A percentile compares a stretch with the other conserved stretches of the same genome.
Conservation (phyloP, 2,797 vertebrate species). For the Zenarchopterus dispar region DNA sequence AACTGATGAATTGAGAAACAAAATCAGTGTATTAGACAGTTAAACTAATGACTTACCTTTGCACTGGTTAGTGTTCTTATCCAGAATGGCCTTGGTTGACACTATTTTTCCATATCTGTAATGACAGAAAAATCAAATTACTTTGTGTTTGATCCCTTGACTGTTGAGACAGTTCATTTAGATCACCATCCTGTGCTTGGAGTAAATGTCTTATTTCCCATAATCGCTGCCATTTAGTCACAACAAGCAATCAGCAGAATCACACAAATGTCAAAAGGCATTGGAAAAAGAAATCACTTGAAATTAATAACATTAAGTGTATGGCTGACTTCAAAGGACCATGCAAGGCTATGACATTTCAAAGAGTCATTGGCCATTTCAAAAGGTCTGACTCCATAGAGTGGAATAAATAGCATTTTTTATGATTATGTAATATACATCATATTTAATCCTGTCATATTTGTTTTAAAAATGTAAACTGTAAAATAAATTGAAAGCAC, state of each 20-base stretch:
- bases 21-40: slow-evolving; percentile 9
- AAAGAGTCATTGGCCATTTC: slow-evolving; percentile 60
- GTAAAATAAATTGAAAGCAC: not conserved
- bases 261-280: slow-evolving; percentile 68
- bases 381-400: slow-evolving; percentile 52
- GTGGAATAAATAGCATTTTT: slow-evolving; percentile 11
- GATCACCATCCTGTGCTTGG: slow-evolving; percentile 15
- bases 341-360: slow-evolving; percentile 72
- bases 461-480: slow-evolving; percentile 7
- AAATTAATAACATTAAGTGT: slow-evolving; percentile 74
- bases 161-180: slow-evolving; percentile 20
- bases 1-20: slow-evolving; percentile 24
- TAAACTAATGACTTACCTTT: slow-evolving; percentile 86
- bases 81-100: slow-evolving; percentile 98
- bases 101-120: slow-evolving; percentile 97
- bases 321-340: slow-evolving; percentile 65
- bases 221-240: slow-evolving; percentile 47
- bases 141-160: slow-evolving; percentile 15
- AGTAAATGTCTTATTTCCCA: slow-evolving; percentile 40
- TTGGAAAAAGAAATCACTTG: slow-evolving; percentile 62
- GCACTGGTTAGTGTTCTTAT: slow-evolving; percentile 99
- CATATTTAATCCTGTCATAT: slow-evolving; percentile 11
- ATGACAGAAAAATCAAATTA: slow-evolving; percentile 54
- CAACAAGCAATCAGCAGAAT: slow-evolving; percentile 63
- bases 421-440: slow-evolving; percentile 7